phyloP scores from a whole-genome alignment of 30 jellyfish, hydroid and myxozoan species.

The Chironex yamaguchii region DNA sequence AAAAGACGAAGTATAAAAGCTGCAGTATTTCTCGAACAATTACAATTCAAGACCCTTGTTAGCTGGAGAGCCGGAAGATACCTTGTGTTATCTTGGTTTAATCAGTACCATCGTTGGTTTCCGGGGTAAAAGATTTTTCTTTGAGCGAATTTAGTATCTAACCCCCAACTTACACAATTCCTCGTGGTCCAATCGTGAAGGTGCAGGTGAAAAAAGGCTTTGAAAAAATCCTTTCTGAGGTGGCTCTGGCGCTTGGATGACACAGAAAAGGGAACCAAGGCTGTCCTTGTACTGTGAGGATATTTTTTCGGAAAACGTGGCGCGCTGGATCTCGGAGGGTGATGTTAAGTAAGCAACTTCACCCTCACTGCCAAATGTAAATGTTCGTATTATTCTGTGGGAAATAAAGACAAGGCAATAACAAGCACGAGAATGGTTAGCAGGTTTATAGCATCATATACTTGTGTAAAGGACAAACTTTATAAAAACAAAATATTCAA shows the following conservation, averaged over 20 bases:
- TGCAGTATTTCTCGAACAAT: background rate
- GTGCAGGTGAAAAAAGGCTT: constrained; percentile 84
- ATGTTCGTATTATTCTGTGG: constrained; percentile 89
- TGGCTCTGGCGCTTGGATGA: constrained; percentile 88
- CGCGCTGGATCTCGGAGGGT: constrained; percentile 93
- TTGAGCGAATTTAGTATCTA: too few relatives aligned
- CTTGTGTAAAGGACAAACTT: too few relatives aligned
- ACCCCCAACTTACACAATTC: constrained; percentile 82
- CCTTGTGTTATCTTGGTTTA: too few relatives aligned
- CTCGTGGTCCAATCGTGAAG: constrained; percentile 92
- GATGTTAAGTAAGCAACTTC: constrained; percentile 91
- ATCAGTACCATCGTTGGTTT: too few relatives aligned
- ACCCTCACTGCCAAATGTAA: constrained; percentile 96
- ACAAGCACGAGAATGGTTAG: too few relatives aligned
- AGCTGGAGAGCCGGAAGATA: too few relatives aligned
- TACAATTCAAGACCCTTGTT: too few relatives aligned
- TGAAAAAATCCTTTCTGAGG: constrained; percentile 93
- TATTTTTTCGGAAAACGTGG: constrained; percentile 78
- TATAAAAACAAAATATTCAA: too few relatives aligned
- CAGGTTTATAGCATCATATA: too few relatives aligned
- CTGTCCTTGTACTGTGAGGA: constrained; percentile 80
- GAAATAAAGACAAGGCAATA: too few relatives aligned
- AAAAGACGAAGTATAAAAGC: too few relatives aligned
- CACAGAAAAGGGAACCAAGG: constrained; percentile 84
- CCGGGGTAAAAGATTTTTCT: too few relatives aligned